Evolutionary conservation across 2,113 vertebrate genomes (phyloP), one percentile per base, ranked within the genome.

Genomic region (Guaruba guarouba): DNA sequence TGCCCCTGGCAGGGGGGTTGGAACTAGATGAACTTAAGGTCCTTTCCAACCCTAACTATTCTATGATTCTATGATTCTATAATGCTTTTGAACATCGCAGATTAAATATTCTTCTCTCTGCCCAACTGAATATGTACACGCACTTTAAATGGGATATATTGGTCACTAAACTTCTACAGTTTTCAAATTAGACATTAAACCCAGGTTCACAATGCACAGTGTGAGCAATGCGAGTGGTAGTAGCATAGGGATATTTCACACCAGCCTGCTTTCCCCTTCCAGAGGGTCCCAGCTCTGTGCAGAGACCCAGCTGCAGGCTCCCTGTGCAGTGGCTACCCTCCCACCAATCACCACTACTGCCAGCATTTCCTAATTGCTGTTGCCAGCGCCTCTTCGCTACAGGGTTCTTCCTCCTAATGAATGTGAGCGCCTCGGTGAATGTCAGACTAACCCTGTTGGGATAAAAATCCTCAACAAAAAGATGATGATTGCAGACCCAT

Each of bases 401-500:
- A 9, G 14, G 49, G 15, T 61, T 89, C 77, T 43, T 88, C 48
- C 79, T 66, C 46, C 41, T 43, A 57, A 96, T 63, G 37, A 94
- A 43, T 52, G 31, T 13, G 73, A 92, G 39, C 5, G 9, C 43
- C 88, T 94, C 3, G 4, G 27, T 82, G 52, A 95, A 86, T 81
- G 78, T 93, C 95, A 94, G 81, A 76, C 37, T 80, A 94, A 1
- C 27, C 55, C 86, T 66, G 54, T 35, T 1, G 1, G 88, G 82
- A 90, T 69, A 69, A 92, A 96, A 92, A 86, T 46, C 77, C 67
- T 80, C 75, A 62, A 75, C 76, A 86, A 69, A 88, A 88, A 88
- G 91, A 88, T 83, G 44, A 87, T 93, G 80, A 97, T 96, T 95
- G 80, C 86, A 93, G 91, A 70, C 76, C 96, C 94, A 92, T 97